A percentile compares a stretch with the other conserved stretches of the same genome.
Conservation (phyloP, 2,888 invertebrate genomes). For the Drosophila kambysellisi region DNA sequence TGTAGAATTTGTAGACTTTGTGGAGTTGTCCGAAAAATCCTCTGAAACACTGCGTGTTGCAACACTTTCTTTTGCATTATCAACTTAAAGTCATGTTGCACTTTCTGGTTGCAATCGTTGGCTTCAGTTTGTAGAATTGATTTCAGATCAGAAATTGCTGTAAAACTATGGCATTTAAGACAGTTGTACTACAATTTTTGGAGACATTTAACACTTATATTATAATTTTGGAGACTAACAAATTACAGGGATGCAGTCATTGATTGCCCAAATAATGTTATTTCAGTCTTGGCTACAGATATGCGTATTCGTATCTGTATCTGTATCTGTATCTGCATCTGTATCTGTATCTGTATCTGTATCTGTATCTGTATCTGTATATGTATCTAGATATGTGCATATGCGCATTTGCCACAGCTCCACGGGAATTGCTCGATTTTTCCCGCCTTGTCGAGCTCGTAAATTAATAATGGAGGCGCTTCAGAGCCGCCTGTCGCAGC, state of each 20-base stretch:
- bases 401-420: constrained; percentile 18
- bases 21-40: constrained; percentile 14
- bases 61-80: not conserved
- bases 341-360: not conserved
- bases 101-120: too few species aligned
- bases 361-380: not conserved
- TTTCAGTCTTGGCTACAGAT: not conserved
- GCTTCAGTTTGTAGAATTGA: not conserved
- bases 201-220: not conserved
- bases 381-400: constrained; percentile 12
- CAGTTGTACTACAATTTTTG: not conserved
- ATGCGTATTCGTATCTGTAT: not conserved
- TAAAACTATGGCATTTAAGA: not conserved
- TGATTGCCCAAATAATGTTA: not conserved
- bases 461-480: constrained; percentile 75
- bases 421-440: constrained; percentile 37
- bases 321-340: not conserved
- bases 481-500: constrained; percentile 39
- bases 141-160: not conserved
- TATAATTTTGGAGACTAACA: not conserved
- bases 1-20: constrained; percentile 26
- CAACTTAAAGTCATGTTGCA: too few species aligned
- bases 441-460: constrained; percentile 49
- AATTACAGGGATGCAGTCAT: not conserved
- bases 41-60: not conserved